Base-by-base conservation (phyloP, 92 coral and sea anemone genomes). In the Phenganax subtilis region DNA sequence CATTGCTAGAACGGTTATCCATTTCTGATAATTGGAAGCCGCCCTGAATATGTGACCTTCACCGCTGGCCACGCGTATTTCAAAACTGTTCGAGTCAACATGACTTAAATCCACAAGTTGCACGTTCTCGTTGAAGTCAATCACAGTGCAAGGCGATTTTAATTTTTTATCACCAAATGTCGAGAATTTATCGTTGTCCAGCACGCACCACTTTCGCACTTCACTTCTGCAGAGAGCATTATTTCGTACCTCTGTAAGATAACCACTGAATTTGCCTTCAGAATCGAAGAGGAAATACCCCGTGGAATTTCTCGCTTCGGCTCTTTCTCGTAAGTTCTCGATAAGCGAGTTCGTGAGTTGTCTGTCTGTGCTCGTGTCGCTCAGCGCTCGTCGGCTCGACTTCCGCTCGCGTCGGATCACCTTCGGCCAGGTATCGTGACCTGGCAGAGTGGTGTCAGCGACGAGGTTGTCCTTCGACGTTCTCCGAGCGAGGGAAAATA, bases 121-220 rank as follows among this genome's bases (percentile, higher is more conserved):
- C 59, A 86, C 91, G 62, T 89, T 71, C 7, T 86, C 77, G 54
- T 80, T 82, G 0, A 96, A 73, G 28, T 88, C 90, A 54, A 96
- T 80, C 2, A 82, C 63, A 29, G 86, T 90, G 51, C 85, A 10
- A 17, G 90, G 89, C 10, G 86, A 70, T n/a, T 85, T 87, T 9
- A 82, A 55, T 3, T 89, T 86, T 70, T 90, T 92, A 62, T 90
- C 90, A 8, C 90, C 97, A 65, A 85, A 96, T 27, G 89, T 86
- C 57, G 67, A 82, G 57, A 96, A 82, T 51, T 30, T 62, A 25
- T 92, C 90, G 80, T 96, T 92, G 60, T 77, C 75, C 27, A 92
- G 85, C 0, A 90, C 92, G 54, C 99, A 96, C 99, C 99, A 96
- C 6, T 97, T 84, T 1, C 97, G 89, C 62, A 96, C 97, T 75